Percentiles rank a stretch among this genome's conserved stretches.
phyloP scores from a whole-genome alignment of 2,888 invertebrate genomes.

The Troides oblongomaculatus region DNA sequence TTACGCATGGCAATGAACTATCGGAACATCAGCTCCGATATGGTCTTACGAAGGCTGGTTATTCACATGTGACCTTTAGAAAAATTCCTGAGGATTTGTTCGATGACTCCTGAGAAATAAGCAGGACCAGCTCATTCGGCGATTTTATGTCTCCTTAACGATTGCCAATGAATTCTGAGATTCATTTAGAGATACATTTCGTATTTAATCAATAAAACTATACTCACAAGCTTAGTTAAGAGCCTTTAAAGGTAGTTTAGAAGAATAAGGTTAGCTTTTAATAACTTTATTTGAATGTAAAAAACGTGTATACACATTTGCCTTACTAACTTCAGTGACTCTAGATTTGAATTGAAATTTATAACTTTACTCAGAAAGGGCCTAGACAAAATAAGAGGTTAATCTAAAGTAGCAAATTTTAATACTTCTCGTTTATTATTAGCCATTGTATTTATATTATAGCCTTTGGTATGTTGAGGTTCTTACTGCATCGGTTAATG shows the following conservation, averaged over 20 bases:
- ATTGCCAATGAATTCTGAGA: background rate
- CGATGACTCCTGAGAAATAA: slow-evolving; percentile 28
- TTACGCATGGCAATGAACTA: slow-evolving; percentile 66
- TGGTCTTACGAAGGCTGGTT: slow-evolving; percentile 59
- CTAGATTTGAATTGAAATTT: no score
- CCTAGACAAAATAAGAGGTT: no score
- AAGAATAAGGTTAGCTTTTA: no score
- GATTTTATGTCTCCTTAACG: background rate
- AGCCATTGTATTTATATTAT: background rate
- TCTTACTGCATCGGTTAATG: slow-evolving; percentile 9
- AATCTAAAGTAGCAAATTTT: background rate
- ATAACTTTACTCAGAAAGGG: no score
- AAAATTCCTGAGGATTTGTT: slow-evolving; percentile 52
- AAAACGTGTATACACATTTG: no score
- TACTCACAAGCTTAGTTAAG: background rate
- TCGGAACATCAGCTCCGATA: slow-evolving; percentile 40
- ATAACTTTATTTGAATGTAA: no score
- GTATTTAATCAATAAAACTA: background rate
- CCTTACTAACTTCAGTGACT: no score
- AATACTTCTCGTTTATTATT: background rate
- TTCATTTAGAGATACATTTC: background rate
- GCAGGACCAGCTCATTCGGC: background rate
- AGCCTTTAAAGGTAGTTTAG: no score
- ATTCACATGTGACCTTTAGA: slow-evolving; percentile 74
- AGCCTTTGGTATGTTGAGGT: background rate